A percentile compares a stretch with the other conserved stretches of the same genome.
phyloP scores from a whole-genome alignment of 2,113 vertebrate species.

The Xiphophorus couchianus region DNA sequence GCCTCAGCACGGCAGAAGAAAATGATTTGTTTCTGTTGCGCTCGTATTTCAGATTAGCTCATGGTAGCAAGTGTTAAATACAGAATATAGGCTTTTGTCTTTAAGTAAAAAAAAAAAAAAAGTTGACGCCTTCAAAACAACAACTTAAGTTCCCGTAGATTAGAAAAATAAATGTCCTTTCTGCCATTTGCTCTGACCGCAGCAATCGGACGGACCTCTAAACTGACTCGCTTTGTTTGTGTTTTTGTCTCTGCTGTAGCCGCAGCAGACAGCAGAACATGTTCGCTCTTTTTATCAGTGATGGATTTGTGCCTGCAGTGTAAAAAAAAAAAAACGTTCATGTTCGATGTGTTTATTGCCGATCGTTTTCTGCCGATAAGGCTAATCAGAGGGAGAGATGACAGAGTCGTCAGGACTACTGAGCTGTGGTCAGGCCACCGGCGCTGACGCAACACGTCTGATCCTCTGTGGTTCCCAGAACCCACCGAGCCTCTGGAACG shows the following conservation, averaged over 20 bases:
- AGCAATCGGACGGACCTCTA: background rate
- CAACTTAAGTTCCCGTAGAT: background rate
- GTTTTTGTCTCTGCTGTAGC: slow-evolving; percentile 35
- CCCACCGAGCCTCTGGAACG: background rate
- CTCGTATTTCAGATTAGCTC: background rate
- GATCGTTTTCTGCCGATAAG: slow-evolving; percentile 13
- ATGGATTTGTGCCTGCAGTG: background rate
- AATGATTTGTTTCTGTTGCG: background rate
- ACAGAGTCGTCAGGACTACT: slow-evolving; percentile 24
- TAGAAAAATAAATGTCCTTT: background rate
- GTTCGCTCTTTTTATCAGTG: background rate
- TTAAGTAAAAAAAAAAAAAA: too few relatives aligned
- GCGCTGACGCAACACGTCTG: background rate
- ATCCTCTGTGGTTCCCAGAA: background rate
- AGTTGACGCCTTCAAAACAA: background rate
- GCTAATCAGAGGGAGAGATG: background rate
- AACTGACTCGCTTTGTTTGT: background rate
- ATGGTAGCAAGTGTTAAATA: background rate
- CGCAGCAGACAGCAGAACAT: slow-evolving; percentile 17
- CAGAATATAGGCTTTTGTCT: too few relatives aligned
- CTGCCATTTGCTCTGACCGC: background rate
- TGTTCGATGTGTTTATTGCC: slow-evolving; percentile 6
- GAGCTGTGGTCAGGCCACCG: background rate
- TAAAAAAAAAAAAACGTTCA: background rate
- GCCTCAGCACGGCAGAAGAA: background rate